Evolutionary conservation across 2,888 invertebrate species (phyloP), one percentile per base, ranked within the genome.

Genomic region (Eueremaeus valkanovi): DNA sequence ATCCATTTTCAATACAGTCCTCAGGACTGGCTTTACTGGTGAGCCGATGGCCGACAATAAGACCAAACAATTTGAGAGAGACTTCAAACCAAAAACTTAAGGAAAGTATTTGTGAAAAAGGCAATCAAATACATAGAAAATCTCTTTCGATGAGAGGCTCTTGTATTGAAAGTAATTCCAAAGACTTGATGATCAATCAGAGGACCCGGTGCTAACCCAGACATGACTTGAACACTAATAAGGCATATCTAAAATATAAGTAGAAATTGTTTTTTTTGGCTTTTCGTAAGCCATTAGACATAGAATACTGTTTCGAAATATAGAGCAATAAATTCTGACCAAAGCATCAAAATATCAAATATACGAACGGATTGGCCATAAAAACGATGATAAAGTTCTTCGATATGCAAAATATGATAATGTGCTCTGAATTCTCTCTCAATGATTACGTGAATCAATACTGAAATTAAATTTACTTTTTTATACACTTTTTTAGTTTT

Each of bases 131-230:
- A 63, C 33, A 55, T 21, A n/a, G 21, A 58, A 58, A 63, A 33
- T 11, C 33, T 6, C 18, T 63, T 63, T 18, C 21, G 31, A 63
- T 63, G 63, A 33, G 63, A 31, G 27, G 3, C 18, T 63, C 27
- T 33, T 33, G 18, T 63, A 63, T 63, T 63, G 58, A 63, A 31
- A 63, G 18, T 63, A 63, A 63, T 31, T 63, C 63, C 33, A 9
- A 33, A 63, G 33, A 63, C 63, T 63, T n/a, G 63, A 63, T 8
- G 31, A 63, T 63, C 63, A 63, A 63, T 63, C 31, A 29, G 33
- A 63, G 5, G 31, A 33, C 8, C 18, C 6, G 18, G 31, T 18
- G 63, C 16, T 33, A 63, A 11, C 16, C 33, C 6, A 63, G 33
- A 63, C 33, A 63, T 33, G 63, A 63, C 31, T 33, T 63, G 63